Base-by-base conservation (phyloP, 2,113 vertebrate species). In the Turdus rufiventris region DNA sequence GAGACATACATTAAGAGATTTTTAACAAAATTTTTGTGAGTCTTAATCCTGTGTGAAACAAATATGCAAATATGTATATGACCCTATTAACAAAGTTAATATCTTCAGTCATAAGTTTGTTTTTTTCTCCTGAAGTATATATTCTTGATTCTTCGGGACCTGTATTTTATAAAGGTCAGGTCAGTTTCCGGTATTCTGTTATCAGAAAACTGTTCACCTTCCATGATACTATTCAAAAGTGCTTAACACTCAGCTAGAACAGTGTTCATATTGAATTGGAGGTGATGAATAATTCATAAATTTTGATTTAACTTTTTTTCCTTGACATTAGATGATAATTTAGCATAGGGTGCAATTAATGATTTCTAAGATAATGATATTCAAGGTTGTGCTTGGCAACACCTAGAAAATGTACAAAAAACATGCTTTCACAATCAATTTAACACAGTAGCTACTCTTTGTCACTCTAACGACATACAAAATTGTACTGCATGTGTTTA, bases 251-350 rank as follows among this genome's bases (percentile, higher is more conserved):
- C 38, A 96, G 58, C 72, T 81, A 56, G 34, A 94, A 81, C 25
- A 85, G 48, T 57, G 29, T 50, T 94, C 38, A 43, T 95, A 72
- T 92, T 81, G 73, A 97, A 96, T 76, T 88, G 19, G 29, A 80
- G 28, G 51, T 54, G 8, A 91, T 91, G 66, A 96, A 96, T 95
- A 96, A 94, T 96, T 88, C 34, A 92, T 66, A 65, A 7, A 84
- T 51, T 48, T 47, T 45, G 79, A 79, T 91, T 93, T 71, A 94
- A 47, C 48, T 85, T 91, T 83, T 80, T 70, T 58, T 18, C 17
- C 67, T 91, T 82, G 42, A 38, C 36, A 62, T 45, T 58, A 91
- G 57, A 86, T 82, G 19, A 74, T 77, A 85, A 83, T 96, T 96
- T 91, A 93, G 47, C 62, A 47, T 62, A 56, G 25, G 53, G 19